phyloP scores from a whole-genome alignment of 2,797 vertebrate species.

The Erethizon dorsatum region DNA sequence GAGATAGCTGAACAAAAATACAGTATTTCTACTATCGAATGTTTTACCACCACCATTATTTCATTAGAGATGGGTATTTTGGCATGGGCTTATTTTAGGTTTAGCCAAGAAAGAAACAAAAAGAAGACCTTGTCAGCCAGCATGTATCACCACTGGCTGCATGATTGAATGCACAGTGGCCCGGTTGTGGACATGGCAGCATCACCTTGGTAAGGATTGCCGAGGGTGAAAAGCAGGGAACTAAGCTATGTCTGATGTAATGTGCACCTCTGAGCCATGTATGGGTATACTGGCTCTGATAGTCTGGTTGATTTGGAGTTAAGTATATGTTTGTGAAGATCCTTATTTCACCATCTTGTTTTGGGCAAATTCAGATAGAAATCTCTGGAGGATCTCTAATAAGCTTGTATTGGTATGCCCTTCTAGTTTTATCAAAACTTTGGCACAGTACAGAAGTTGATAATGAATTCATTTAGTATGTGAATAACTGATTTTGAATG shows the following conservation, averaged over 20 bases:
- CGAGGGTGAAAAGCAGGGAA: neutral
- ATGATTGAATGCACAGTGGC: neutral
- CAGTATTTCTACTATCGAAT: neutral
- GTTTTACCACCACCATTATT: neutral
- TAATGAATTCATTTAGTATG: constrained; percentile 31
- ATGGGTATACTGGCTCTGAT: neutral
- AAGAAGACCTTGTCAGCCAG: neutral
- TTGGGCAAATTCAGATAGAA: neutral
- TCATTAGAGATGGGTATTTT: neutral
- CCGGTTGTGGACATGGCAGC: neutral
- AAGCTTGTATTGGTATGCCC: constrained; percentile 1
- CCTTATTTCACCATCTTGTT: neutral
- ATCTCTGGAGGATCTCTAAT: constrained; percentile 4
- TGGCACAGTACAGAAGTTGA: constrained; percentile 28
- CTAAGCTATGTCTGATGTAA: neutral
- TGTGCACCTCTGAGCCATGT: neutral
- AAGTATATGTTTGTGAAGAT: neutral
- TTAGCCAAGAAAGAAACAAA: constrained; percentile 30
- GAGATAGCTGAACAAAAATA: neutral
- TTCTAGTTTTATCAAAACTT: constrained; percentile 51
- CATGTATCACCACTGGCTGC: neutral
- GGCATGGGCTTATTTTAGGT: neutral
- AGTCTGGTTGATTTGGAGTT: neutral
- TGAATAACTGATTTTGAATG: constrained; percentile 56
- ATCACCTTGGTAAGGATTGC: neutral